Base-by-base conservation (phyloP, 2,888 invertebrate genomes). In the Ophion obscuratus region DNA sequence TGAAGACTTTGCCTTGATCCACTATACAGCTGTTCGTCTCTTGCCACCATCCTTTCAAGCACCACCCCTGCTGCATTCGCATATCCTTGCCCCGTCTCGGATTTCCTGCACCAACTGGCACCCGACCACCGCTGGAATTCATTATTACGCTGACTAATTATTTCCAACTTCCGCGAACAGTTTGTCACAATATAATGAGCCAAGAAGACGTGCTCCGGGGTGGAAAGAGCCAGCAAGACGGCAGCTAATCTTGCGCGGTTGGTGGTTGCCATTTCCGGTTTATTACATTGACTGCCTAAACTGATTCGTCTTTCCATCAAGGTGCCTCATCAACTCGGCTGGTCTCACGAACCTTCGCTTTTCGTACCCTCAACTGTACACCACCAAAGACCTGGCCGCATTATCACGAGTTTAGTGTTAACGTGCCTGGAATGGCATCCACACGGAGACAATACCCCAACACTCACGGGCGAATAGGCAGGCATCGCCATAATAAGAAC, bases 141-240 rank as follows among this genome's bases (percentile, higher is more conserved):
- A 92, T 93, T 93, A 92, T 92, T 93, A 92, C 92, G 91, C 89
- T 87, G 90, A 92, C 93, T 92, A 93, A 93, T 93, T 93, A 92
- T 93, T 92, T 93, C 91, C 90, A 92, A 93, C 92, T 93, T 92
- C 91, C 91, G 91, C 91, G 90, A 91, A 92, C 91, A 91, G 92
- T 91, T 92, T 90, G 91, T 91, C 92, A 92, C 91, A 91, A 91
- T 92, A 92, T 92, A 91, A 92, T 91, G 90, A 90, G 89, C 85
- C 88, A 90, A 90, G 91, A 91, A 92, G 91, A 92, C 89, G 90
- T 89, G 90, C 91, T 91, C 85, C 86, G 87, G 64, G 81, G 73
- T 82, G 17, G 2, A 66, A 68, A 81, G 80, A 68, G 70, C 36
- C 27, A 80, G 57, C 79, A 76, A 64, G 71, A 59, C 74, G 40